Evolutionary conservation across 1,140 invertebrate genomes (phyloP), one percentile per base, ranked within the genome.

Genomic region (Musca vetustissima): DNA sequence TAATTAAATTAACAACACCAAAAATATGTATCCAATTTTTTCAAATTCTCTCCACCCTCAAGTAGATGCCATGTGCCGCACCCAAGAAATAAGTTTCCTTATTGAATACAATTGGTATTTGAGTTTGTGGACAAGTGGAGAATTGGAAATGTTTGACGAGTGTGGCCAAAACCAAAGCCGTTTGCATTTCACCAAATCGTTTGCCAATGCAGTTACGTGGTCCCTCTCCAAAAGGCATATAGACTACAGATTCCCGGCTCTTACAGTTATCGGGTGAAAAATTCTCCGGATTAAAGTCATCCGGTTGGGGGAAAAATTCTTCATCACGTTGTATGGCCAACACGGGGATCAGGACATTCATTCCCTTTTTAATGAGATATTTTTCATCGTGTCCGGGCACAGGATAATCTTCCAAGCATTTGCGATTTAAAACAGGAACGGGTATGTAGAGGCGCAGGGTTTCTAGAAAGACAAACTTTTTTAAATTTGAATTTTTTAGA

Each of bases 151-250:
- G 67, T 22, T 61, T 28, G 17, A 71, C 28, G 13, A 71, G 32
- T 6, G 28, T 52, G 0, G 71, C 70, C 17, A 84, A 21, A 13
- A 73, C 81, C 19, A 83, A 25, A 71, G 83, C 82, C 2, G 74
- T 75, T 75, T 84, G 83, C 70, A 83, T 70, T 1, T 81, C 22
- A 7, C 79, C 83, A 69, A 84, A 84, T 55, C 82, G 70, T 71
- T 57, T 53, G 14, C 82, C 85, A 69, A 86, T 85, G 67, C 85
- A 86, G 70, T 83, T 85, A 55, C 84, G 73, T 3, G 80, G 76
- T 11, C 85, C 85, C 47, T 73, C 71, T 15, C 90, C 89, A 76
- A 93, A 93, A 1, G 91, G 87, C 50, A 92, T 74, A 74, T 86
- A 91, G 9, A 83, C 69, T 73, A 83, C 87, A 0, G 77, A 83